Evolutionary conservation across 2,113 vertebrate genomes (phyloP).

Genomic region (Pseudolaguvia tuberculata): DNA sequence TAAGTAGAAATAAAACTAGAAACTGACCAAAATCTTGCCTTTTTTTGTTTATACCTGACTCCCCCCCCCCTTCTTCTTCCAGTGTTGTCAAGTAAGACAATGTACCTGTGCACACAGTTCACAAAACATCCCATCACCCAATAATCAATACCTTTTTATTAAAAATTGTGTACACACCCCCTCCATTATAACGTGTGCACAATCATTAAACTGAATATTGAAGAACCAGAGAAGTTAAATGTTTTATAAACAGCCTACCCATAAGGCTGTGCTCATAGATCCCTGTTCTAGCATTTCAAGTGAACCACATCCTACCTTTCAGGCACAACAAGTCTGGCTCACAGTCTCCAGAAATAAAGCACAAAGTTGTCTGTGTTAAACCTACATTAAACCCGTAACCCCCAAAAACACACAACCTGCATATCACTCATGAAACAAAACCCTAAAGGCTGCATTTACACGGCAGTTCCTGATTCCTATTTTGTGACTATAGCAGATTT

Average conservation of each 20-base stretch:
- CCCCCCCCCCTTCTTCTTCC: too few species aligned
- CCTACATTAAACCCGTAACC: not conserved
- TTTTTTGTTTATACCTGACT: too few species aligned
- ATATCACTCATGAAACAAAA: too few species aligned
- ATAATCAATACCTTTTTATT: too few species aligned
- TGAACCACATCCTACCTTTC: not conserved
- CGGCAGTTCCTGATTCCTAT: too few species aligned
- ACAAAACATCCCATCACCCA: too few species aligned
- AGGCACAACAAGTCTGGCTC: not conserved
- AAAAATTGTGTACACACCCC: too few species aligned
- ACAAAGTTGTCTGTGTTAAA: not conserved
- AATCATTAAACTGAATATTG: not conserved
- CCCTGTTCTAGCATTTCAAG: not conserved
- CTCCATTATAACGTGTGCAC: not conserved
- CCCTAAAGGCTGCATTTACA: too few species aligned
- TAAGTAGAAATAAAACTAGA: slow-evolving; percentile 50
- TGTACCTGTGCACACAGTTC: too few species aligned
- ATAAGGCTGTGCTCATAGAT: not conserved
- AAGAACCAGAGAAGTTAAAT: not conserved
- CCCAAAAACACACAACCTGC: not conserved
- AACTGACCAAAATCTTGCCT: slow-evolving; percentile 22
- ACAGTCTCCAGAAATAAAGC: not conserved
- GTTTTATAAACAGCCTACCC: not conserved
- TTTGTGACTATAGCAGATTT: too few species aligned
- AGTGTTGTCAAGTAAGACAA: too few species aligned